Evolutionary conservation across 2,797 vertebrate species (phyloP).

Genomic region (Luscinia luscinia): DNA sequence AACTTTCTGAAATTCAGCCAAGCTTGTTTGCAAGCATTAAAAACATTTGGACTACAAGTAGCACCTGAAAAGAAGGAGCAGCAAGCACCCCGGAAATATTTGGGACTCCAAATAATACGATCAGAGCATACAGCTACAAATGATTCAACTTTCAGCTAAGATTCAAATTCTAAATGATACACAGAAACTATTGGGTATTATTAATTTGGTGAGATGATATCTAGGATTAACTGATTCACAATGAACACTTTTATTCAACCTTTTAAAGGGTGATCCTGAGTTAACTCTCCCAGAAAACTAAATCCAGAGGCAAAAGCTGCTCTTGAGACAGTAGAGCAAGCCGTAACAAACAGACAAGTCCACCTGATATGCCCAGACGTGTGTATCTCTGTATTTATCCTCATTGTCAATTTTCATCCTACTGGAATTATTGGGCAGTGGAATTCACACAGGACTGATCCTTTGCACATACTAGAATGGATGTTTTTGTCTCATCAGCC

Average conservation of each 20-base stretch:
- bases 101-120: no score
- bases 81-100: no score
- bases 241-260: background rate
- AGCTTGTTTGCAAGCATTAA: no score
- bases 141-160: no score
- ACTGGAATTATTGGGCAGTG: background rate
- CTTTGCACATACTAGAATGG: background rate
- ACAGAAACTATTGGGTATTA: no score
- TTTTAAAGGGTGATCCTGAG: background rate
- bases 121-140: no score
- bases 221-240: background rate
- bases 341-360: background rate
- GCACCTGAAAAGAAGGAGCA: no score
- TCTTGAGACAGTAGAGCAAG: background rate
- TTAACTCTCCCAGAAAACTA: background rate
- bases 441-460: background rate
- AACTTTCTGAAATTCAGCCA: no score
- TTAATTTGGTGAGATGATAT: no score
- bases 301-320: background rate
- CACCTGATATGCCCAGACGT: background rate
- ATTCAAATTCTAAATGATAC: no score
- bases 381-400: background rate
- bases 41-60: no score
- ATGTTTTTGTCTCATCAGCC: background rate
- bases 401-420: background rate